Conservation (phyloP, 2,888 invertebrate species). For the Prosapia bicincta region DNA sequence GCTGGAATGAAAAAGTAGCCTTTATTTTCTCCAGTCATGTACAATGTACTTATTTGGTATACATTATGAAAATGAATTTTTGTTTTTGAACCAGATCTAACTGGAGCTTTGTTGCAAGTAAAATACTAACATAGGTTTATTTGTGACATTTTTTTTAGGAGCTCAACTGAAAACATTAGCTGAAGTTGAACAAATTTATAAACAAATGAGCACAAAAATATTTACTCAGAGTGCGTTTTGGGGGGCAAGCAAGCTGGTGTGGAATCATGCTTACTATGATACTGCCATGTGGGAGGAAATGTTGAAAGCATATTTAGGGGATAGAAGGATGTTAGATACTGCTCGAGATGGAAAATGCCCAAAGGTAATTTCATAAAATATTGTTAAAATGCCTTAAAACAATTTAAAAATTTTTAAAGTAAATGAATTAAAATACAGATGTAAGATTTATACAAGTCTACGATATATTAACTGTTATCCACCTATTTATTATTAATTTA, state of each 20-base stretch:
- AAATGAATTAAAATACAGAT: too few relatives aligned
- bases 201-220: conserved; percentile 58
- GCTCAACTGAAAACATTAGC: conserved; percentile 56
- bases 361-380: conserved; percentile 54
- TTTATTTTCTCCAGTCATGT: too few relatives aligned
- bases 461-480: too few relatives aligned
- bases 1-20: too few relatives aligned
- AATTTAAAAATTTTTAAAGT: too few relatives aligned
- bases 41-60: not conserved
- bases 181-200: conserved; percentile 59
- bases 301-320: conserved; percentile 62
- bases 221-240: conserved; percentile 62
- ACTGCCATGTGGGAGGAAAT: conserved; percentile 77
- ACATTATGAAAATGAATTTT: not conserved
- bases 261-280: conserved; percentile 86
- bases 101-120: not conserved
- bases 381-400: too few relatives aligned
- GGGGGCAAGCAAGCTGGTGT: conserved; percentile 75
- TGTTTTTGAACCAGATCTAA: too few relatives aligned
- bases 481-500: too few relatives aligned
- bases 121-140: not conserved
- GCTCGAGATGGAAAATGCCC: conserved; percentile 53
- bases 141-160: conserved; percentile 49
- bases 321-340: conserved; percentile 58
- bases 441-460: too few relatives aligned